A percentile compares a stretch with the other conserved stretches of the same genome.
These are phyloP conservation scores for Folsomia candida DNA, from an alignment of 2,888 invertebrate genomes.

Conservation along the genomic window DNA sequence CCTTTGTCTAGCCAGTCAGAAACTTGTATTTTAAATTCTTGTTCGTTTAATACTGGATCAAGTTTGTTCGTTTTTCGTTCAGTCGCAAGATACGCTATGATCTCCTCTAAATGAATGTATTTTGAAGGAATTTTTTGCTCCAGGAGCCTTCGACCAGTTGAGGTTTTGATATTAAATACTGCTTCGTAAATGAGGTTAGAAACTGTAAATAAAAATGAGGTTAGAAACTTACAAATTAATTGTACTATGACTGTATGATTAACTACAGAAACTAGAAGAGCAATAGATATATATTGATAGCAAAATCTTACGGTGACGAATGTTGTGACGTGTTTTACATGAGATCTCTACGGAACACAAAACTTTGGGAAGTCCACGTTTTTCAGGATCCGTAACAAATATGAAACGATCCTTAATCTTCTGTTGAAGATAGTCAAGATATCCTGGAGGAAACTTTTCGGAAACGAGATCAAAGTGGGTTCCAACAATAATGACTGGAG, in stretches of 20 bases:
- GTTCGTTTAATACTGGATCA: conserved; percentile 81
- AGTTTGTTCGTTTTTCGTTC: conserved; percentile 60
- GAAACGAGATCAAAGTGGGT: conserved; percentile 89
- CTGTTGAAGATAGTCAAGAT: conserved; percentile 77
- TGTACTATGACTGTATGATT: too few relatives aligned
- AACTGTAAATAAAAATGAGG: too few relatives aligned
- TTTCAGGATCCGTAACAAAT: conserved; percentile 91
- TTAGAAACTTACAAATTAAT: too few relatives aligned
- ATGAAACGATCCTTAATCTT: conserved; percentile 81
- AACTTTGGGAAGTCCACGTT: conserved; percentile 88
- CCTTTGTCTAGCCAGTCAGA: conserved; percentile 48
- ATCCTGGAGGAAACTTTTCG: conserved; percentile 59
- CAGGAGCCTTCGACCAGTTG: conserved; percentile 84
- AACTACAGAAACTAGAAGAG: too few relatives aligned
- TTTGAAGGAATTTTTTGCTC: conserved; percentile 95
- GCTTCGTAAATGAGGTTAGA: conserved; percentile 91
- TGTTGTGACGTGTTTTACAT: conserved; percentile 83
- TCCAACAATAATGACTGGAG: conserved; percentile 92
- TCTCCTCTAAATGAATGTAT: conserved; percentile 90
- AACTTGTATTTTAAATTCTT: conserved; percentile 65
- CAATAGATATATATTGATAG: too few relatives aligned
- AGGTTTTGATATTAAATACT: conserved; percentile 84
- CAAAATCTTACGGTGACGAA: too few relatives aligned
- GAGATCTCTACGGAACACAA: conserved; percentile 79
- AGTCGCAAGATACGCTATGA: conserved; percentile 75